Conservation (phyloP, 1,140 invertebrate genomes). For the Drosophila nigromelanica region DNA sequence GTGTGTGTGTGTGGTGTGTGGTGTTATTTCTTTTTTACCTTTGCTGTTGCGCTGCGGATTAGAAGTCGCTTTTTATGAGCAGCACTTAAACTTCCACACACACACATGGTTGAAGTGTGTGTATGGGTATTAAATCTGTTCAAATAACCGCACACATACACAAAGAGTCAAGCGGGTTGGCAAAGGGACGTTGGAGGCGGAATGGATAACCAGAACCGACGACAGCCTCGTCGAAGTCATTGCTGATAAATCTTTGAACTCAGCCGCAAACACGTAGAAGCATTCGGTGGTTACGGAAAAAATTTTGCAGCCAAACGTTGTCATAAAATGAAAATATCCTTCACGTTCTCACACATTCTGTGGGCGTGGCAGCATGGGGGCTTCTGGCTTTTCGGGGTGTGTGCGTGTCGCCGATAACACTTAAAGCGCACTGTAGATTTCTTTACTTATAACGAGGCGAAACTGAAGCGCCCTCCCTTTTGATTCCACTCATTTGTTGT, state of each 20-base stretch:
- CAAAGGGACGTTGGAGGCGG: not conserved
- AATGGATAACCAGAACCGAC: conserved; percentile 43
- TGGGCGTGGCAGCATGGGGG: conserved; percentile 35
- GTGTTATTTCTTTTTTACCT: conserved; percentile 57
- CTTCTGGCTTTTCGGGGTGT: conserved; percentile 46
- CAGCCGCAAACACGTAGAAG: conserved; percentile 80
- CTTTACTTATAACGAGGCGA: conserved; percentile 76
- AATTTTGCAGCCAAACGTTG: conserved; percentile 64
- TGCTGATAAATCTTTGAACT: conserved; percentile 82
- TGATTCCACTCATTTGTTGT: conserved; percentile 19
- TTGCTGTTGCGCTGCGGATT: conserved; percentile 54
- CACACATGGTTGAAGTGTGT: conserved; percentile 39
- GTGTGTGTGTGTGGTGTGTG: conserved; percentile 16
- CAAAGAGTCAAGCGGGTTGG: not conserved
- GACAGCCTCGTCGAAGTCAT: conserved; percentile 80
- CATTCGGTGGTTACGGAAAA: conserved; percentile 78
- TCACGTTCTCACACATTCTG: conserved; percentile 72
- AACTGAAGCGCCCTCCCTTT: conserved; percentile 34
- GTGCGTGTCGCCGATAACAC: conserved; percentile 79
- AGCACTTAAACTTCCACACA: conserved; percentile 74
- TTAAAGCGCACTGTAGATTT: conserved; percentile 81
- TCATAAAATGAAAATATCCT: conserved; percentile 82
- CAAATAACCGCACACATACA: conserved; percentile 62
- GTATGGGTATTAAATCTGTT: conserved; percentile 79
- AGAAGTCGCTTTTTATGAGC: conserved; percentile 71